Evolutionary conservation across 2,113 vertebrate species (phyloP).

Genomic region (Nyctibius bracteatus): DNA sequence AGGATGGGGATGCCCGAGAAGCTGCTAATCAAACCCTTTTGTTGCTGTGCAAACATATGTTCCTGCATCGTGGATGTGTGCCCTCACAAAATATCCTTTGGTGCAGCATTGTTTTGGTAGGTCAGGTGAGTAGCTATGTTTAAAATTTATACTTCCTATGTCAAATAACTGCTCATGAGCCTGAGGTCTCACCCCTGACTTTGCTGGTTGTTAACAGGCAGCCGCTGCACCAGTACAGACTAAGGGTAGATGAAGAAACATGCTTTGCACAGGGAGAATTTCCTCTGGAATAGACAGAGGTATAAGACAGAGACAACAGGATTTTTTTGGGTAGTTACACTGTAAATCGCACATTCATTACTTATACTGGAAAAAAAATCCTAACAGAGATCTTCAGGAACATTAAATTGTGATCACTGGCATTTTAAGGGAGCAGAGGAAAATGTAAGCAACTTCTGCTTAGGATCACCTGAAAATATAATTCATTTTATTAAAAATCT

Average conservation of each 20-base stretch:
- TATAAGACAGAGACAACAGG: neutral
- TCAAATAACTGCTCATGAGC: neutral
- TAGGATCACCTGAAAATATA: neutral
- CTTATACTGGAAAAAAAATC: neutral
- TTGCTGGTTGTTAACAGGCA: neutral
- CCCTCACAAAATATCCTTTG: neutral
- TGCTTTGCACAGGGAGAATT: neutral
- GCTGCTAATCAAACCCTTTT: neutral
- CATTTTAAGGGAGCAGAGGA: neutral
- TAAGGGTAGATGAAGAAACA: neutral
- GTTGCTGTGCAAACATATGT: neutral
- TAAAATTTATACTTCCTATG: neutral
- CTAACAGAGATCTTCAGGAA: neutral
- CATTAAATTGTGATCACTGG: neutral
- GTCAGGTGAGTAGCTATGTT: neutral
- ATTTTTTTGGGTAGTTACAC: neutral
- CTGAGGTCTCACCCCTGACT: neutral
- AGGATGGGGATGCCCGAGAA: neutral
- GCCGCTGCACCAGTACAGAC: neutral
- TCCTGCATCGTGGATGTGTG: fast-evolving
- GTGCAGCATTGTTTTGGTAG: neutral
- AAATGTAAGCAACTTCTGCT: neutral
- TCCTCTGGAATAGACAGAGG: neutral
- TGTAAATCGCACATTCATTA: neutral
- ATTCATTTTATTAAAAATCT: neutral